phyloP scores from a whole-genome alignment of 1,140 invertebrate species.

The Rhopalosiphum padi region DNA sequence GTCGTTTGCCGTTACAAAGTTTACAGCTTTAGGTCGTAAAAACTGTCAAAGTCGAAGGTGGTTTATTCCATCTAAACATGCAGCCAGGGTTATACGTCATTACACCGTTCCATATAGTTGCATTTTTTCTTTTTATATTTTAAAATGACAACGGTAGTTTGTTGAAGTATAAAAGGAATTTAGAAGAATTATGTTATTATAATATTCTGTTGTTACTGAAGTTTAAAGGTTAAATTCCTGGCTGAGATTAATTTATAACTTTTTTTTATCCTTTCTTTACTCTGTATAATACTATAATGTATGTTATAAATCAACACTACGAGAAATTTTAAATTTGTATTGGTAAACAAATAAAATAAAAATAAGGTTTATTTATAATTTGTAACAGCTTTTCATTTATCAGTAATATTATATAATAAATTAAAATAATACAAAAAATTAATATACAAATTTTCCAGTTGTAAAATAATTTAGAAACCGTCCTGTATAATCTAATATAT shows the following conservation, averaged over 20 bases:
- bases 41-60: conserved; percentile 33
- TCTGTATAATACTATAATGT: neutral
- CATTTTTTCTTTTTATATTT: conserved; percentile 12
- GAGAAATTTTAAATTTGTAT: neutral
- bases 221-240: conserved; percentile 26
- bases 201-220: neutral
- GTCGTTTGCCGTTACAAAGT: conserved; percentile 15
- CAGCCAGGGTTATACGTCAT: conserved; percentile 1
- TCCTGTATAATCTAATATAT: neutral
- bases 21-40: conserved; percentile 30
- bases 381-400: neutral
- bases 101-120: neutral
- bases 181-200: conserved; percentile 31
- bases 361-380: neutral
- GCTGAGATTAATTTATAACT: conserved; percentile 4
- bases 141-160: conserved; percentile 11
- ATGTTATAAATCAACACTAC: neutral
- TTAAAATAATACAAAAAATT: neutral
- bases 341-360: neutral
- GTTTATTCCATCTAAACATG: conserved; percentile 23
- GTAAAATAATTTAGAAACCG: neutral
- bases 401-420: neutral
- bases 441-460: neutral
- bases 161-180: neutral
- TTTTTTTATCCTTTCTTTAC: conserved; percentile 3